These are phyloP conservation scores for Chascanopsetta lugubris DNA, from an alignment of 2,113 vertebrate species.

Conservation along the genomic window DNA sequence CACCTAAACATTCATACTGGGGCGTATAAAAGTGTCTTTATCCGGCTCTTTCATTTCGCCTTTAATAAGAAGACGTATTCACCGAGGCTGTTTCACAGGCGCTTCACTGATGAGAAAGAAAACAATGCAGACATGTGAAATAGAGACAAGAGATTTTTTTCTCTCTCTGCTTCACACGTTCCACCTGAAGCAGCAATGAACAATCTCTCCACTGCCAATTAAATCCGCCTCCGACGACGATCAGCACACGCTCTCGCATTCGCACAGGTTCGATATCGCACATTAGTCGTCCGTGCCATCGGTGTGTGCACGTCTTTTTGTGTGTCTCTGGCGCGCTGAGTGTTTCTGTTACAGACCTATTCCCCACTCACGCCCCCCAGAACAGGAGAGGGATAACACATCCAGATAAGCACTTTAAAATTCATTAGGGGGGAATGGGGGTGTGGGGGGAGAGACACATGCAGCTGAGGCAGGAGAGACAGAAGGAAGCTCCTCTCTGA, in stretches of 20 bases:
- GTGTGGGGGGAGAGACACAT: too few relatives aligned
- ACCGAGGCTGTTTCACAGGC: slow-evolving; percentile 3
- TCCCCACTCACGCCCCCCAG: slow-evolving; percentile 30
- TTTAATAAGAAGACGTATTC: slow-evolving; percentile 4
- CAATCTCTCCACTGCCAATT: slow-evolving; percentile 33
- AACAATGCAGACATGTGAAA: slow-evolving; percentile 8
- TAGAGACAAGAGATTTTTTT: slow-evolving; percentile 13
- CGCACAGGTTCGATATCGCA: slow-evolving; percentile 3
- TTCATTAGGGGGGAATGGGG: slow-evolving; percentile 38
- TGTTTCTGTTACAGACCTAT: slow-evolving; percentile 19
- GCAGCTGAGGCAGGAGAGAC: slow-evolving; percentile 33
- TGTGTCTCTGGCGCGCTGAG: slow-evolving; percentile 5
- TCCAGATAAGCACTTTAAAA: slow-evolving; percentile 49
- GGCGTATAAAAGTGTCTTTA: not conserved
- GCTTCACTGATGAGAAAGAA: slow-evolving; percentile 24
- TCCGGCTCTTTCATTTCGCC: not conserved
- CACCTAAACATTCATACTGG: slow-evolving; percentile 28
- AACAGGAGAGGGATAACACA: slow-evolving; percentile 27
- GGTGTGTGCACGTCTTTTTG: not conserved
- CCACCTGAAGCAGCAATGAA: slow-evolving; percentile 51
- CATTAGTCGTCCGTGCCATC: not conserved
- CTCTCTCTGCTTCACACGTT: slow-evolving; percentile 19
- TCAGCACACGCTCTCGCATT: slow-evolving; percentile 24
- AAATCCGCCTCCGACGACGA: slow-evolving; percentile 31
- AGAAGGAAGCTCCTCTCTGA: too few relatives aligned